phyloP scores from a whole-genome alignment of 2,888 invertebrate genomes.

The Anoplius nigerrimus region DNA sequence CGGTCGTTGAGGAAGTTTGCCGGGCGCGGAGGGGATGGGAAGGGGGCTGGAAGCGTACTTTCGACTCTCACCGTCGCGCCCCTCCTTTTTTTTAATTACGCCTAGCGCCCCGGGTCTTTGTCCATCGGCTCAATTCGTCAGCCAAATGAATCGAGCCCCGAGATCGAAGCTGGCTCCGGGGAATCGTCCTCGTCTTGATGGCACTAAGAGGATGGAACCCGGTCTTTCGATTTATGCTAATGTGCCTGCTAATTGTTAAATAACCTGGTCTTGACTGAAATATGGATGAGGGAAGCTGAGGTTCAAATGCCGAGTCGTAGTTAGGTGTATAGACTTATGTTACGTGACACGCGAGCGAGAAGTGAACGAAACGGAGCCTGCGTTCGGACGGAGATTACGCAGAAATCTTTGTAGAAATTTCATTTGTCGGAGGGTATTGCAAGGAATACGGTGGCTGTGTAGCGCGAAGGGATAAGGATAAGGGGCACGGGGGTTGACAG shows the following conservation, averaged over 20 bases:
- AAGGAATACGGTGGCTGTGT: slow-evolving; percentile 30
- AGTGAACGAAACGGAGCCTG: too few relatives aligned
- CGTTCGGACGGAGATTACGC: too few relatives aligned
- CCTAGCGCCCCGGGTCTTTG: slow-evolving; percentile 13
- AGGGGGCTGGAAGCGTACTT: slow-evolving; percentile 7
- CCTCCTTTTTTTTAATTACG: slow-evolving; percentile 25
- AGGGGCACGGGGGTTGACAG: slow-evolving; percentile 25
- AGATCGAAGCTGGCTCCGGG: too few relatives aligned
- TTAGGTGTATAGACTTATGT: too few relatives aligned
- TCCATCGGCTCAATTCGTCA: background rate
- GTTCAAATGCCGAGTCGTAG: too few relatives aligned
- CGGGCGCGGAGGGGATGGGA: background rate
- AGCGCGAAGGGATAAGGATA: slow-evolving; percentile 13
- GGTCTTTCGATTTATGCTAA: too few relatives aligned
- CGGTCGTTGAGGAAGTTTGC: slow-evolving; percentile 15
- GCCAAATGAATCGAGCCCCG: background rate
- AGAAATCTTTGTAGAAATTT: background rate
- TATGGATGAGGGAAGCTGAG: too few relatives aligned
- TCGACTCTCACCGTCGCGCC: background rate
- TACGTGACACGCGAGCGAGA: too few relatives aligned
- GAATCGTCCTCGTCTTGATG: too few relatives aligned
- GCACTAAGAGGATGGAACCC: too few relatives aligned
- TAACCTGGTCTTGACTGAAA: too few relatives aligned
- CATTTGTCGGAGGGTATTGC: slow-evolving; percentile 8
- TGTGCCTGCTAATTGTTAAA: too few relatives aligned